These are phyloP conservation scores for Anser brachyrhynchus DNA, from an alignment of 2,113 vertebrate species.

Conservation along the genomic window DNA sequence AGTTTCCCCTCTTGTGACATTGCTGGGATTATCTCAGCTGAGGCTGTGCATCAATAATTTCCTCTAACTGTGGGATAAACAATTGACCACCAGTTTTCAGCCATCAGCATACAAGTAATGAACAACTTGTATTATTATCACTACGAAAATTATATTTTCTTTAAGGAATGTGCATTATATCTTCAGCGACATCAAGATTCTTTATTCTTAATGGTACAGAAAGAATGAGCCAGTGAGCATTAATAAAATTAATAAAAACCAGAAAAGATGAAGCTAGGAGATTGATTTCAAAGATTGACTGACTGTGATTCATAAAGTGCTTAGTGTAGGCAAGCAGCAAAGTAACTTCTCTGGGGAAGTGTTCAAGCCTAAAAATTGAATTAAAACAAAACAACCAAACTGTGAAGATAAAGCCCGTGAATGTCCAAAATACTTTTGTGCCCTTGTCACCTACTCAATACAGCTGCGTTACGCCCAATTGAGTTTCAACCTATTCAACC, in stretches of 20 bases:
- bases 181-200: neutral
- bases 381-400: neutral
- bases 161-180: neutral
- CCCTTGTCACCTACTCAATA: neutral
- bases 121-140: neutral
- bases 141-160: neutral
- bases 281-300: neutral
- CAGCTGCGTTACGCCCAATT: neutral
- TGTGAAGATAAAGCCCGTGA: neutral
- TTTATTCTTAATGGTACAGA: neutral
- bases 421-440: neutral
- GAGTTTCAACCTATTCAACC: neutral
- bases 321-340: neutral
- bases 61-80: neutral
- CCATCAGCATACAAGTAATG: neutral
- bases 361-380: neutral
- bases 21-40: neutral
- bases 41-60: rapidly evolving
- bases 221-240: neutral
- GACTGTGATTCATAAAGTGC: neutral
- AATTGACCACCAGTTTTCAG: neutral
- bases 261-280: neutral
- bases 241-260: neutral
- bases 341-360: neutral
- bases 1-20: neutral